These are phyloP conservation scores for Neosilurus hyrtlii DNA, from an alignment of 2,797 vertebrate species.

Conservation along the genomic window DNA sequence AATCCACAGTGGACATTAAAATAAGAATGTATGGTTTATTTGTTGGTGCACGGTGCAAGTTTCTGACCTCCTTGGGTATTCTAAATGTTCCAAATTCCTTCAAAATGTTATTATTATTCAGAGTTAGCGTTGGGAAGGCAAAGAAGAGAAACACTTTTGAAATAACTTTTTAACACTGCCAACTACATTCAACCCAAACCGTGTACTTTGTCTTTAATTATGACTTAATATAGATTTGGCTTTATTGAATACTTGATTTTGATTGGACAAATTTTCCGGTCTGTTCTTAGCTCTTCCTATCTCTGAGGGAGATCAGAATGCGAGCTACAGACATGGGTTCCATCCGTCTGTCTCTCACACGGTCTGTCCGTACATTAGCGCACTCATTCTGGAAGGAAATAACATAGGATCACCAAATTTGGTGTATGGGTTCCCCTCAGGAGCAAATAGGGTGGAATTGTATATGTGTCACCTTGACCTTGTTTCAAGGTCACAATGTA, in stretches of 20 bases:
- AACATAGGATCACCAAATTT: no score
- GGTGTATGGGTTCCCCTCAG: no score
- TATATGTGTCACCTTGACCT: no score
- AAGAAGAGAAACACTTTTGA: background rate
- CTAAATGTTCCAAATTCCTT: background rate
- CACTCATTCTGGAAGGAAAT: no score
- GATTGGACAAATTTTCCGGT: no score
- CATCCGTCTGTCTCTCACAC: no score
- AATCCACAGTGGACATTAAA: conserved; percentile 15
- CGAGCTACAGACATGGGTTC: no score
- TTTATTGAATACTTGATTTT: background rate
- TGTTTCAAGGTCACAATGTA: no score
- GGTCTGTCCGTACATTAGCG: no score
- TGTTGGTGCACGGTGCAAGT: background rate
- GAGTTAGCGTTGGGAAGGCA: background rate
- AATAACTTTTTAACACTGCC: background rate
- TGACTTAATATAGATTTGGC: background rate
- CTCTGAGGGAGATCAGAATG: no score
- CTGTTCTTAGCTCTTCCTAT: no score
- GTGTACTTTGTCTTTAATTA: background rate
- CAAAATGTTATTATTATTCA: background rate
- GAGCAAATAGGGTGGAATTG: no score
- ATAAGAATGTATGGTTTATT: conserved; percentile 9
- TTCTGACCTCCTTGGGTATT: background rate
- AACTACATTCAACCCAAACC: background rate